Evolutionary conservation across 2,113 vertebrate species (phyloP).

Genomic region (Seriola dumerili): DNA sequence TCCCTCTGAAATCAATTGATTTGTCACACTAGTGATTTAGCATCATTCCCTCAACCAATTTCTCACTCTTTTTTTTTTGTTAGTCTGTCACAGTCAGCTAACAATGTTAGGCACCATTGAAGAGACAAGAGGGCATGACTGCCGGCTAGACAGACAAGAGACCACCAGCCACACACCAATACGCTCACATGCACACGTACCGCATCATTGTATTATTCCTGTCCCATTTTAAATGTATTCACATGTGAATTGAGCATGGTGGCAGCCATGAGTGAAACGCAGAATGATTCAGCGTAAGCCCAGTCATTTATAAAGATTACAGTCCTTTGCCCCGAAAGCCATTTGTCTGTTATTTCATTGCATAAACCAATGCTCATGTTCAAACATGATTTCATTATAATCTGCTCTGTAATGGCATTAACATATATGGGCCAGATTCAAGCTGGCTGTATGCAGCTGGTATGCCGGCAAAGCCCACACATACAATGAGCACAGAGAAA

Average conservation of each 20-base stretch:
- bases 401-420: conserved; percentile 62
- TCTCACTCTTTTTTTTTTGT: conserved; percentile 35
- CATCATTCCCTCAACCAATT: conserved; percentile 15
- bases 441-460: conserved; percentile 38
- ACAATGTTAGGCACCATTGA: conserved; percentile 33
- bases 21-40: conserved; percentile 45
- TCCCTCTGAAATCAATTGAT: conserved; percentile 64
- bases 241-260: neutral
- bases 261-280: conserved; percentile 16
- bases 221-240: conserved; percentile 23
- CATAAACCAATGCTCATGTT: conserved; percentile 43
- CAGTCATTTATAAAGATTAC: conserved; percentile 47
- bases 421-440: conserved; percentile 43
- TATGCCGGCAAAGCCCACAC: conserved; percentile 23
- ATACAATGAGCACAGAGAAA: conserved; percentile 2
- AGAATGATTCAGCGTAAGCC: conserved; percentile 45
- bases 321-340: conserved; percentile 15
- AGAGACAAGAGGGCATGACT: conserved; percentile 19
- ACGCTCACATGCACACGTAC: neutral
- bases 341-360: conserved; percentile 43
- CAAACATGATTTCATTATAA: conserved; percentile 49
- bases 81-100: conserved; percentile 37
- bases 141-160: neutral
- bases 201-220: neutral
- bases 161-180: conserved; percentile 10